Percentiles rank a stretch among this genome's conserved stretches.
Conservation (phyloP, 2,888 invertebrate species). For the Melanostoma mellinum region DNA sequence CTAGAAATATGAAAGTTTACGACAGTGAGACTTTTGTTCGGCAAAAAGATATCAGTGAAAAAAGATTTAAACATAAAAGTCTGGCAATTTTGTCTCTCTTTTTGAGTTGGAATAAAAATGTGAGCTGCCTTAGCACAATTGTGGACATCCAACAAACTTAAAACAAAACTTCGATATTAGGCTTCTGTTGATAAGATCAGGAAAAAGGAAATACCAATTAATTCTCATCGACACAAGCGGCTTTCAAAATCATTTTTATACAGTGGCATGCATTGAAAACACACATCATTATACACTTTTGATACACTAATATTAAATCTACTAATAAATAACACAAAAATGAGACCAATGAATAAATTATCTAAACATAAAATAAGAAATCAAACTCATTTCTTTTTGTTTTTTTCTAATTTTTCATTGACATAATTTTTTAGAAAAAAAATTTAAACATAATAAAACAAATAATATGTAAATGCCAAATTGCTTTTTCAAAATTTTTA, state of each 20-base stretch:
- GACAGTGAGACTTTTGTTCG: too few species aligned
- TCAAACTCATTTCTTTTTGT: constrained; percentile 23
- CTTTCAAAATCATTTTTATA: constrained; percentile 64
- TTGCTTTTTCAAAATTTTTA: constrained; percentile 35
- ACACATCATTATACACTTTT: constrained; percentile 72
- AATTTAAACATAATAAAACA: constrained; percentile 2
- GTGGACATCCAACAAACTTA: too few species aligned
- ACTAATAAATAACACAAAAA: constrained; percentile 46
- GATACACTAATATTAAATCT: constrained; percentile 65
- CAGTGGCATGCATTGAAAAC: constrained; percentile 40
- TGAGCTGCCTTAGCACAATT: too few species aligned
- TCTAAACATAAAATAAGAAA: constrained; percentile 22
- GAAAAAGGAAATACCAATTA: constrained; percentile 27
- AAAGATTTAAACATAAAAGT: too few species aligned
- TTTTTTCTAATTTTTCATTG: constrained; percentile 1
- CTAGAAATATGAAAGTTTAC: too few species aligned
- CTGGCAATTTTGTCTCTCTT: too few species aligned
- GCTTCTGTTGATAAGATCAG: too few species aligned
- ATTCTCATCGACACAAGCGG: constrained; percentile 35
- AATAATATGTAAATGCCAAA: constrained; percentile 36
- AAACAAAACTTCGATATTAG: too few species aligned
- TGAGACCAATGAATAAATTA: constrained; percentile 66
- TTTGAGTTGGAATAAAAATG: too few species aligned
- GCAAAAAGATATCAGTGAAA: too few species aligned
- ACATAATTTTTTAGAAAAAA: constrained; percentile 1